A percentile compares a stretch with the other conserved stretches of the same genome.
phyloP scores from a whole-genome alignment of 2,113 vertebrate species.

The Elephantulus edwardii region DNA sequence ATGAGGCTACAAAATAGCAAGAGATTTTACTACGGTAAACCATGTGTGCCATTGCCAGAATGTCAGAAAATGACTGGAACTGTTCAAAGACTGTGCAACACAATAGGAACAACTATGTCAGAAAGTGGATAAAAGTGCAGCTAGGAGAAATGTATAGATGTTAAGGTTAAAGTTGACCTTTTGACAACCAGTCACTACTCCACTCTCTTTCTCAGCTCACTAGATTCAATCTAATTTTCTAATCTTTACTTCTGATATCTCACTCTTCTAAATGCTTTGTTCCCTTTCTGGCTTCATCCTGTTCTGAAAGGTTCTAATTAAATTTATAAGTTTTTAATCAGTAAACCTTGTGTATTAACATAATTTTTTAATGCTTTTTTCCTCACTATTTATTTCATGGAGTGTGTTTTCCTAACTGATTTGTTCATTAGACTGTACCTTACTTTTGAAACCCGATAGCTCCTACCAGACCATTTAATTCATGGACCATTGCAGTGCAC shows the following conservation, averaged over 20 bases:
- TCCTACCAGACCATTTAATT: not conserved
- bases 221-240: not conserved
- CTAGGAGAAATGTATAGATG: not conserved
- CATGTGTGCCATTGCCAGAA: not conserved
- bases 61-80: not conserved
- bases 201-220: not conserved
- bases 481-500: not conserved
- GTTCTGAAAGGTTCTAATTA: not conserved
- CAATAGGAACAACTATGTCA: not conserved
- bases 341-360: not conserved
- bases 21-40: not conserved
- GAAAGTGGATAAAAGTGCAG: not conserved
- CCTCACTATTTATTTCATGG: not conserved
- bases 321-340: not conserved
- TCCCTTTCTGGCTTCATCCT: not conserved
- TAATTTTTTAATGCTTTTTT: not conserved
- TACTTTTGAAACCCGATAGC: not conserved
- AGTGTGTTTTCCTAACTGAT: conserved; percentile 17
- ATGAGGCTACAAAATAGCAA: not conserved
- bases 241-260: not conserved
- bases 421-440: not conserved
- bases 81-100: not conserved
- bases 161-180: not conserved
- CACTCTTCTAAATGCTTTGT: not conserved
- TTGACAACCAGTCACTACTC: not conserved